Evolutionary conservation across 1,140 invertebrate species (phyloP).

Genomic region (Halictus rubicundus): DNA sequence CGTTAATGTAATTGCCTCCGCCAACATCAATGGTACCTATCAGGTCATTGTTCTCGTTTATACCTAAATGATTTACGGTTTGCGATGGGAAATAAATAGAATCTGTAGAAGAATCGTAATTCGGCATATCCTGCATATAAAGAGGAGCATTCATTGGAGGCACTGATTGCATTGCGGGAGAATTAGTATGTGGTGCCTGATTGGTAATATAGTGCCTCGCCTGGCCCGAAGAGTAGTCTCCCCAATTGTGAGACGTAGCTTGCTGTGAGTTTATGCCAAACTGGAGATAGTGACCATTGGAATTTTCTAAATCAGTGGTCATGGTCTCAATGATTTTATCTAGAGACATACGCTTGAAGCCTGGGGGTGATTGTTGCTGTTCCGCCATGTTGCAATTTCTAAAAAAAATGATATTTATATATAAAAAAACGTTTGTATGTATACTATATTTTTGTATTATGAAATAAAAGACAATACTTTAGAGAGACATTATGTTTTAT

Average conservation of each 20-base stretch:
- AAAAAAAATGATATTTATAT: not conserved
- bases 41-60: conserved; percentile 78
- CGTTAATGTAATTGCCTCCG: conserved; percentile 79
- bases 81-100: conserved; percentile 75
- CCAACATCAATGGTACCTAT: conserved; percentile 79
- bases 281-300: conserved; percentile 82
- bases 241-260: conserved; percentile 72
- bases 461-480: not conserved
- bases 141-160: conserved; percentile 71
- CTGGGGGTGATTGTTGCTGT: conserved; percentile 68
- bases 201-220: conserved; percentile 66
- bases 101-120: conserved; percentile 67
- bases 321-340: conserved; percentile 85
- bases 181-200: conserved; percentile 59
- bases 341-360: conserved; percentile 77
- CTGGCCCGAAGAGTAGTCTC: conserved; percentile 70
- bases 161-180: conserved; percentile 67
- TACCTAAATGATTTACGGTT: conserved; percentile 73
- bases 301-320: conserved; percentile 82
- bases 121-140: conserved; percentile 71
- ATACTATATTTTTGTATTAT: not conserved
- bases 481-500: not conserved
- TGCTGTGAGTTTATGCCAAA: conserved; percentile 80
- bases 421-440: not conserved
- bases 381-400: conserved; percentile 70